phyloP scores from a whole-genome alignment of 2,797 vertebrate species.

The Sciurus vulgaris region DNA sequence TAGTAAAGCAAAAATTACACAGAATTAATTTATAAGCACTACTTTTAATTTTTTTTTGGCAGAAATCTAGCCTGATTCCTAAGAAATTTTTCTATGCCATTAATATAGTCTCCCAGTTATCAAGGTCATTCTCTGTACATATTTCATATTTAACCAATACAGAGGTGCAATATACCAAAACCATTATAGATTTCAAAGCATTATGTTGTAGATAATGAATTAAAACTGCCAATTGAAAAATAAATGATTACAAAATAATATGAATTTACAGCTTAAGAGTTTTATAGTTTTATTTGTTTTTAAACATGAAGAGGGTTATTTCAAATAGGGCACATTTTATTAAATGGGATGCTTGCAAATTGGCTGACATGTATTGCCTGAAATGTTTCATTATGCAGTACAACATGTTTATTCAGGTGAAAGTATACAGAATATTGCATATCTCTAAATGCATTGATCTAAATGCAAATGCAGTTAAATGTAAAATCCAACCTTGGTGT shows the following conservation, averaged over 20 bases:
- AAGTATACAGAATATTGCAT: conserved; percentile 68
- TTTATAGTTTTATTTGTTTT: conserved; percentile 61
- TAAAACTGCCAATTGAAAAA: background rate
- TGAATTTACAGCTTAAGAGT: background rate
- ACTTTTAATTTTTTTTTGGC: background rate
- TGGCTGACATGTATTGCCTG: background rate
- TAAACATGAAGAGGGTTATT: conserved; percentile 45
- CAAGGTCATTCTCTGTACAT: background rate
- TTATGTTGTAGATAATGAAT: background rate
- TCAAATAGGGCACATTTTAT: conserved; percentile 66
- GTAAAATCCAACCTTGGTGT: conserved; percentile 75
- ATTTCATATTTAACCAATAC: conserved; percentile 29
- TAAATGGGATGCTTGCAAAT: conserved; percentile 68
- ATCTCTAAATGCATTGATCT: conserved; percentile 78
- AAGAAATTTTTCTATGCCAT: background rate
- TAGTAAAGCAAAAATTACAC: conserved; percentile 11
- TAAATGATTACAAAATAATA: conserved; percentile 12
- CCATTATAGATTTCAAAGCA: conserved; percentile 3
- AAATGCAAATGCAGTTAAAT: conserved; percentile 83
- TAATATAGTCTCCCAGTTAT: background rate
- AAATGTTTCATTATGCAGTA: conserved; percentile 74
- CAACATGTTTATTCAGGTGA: conserved; percentile 65
- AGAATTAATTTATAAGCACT: background rate
- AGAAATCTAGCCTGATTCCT: background rate
- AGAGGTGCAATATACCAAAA: background rate